Base-by-base conservation (phyloP, 2,888 invertebrate species). In the Epistrophella euchroma region DNA sequence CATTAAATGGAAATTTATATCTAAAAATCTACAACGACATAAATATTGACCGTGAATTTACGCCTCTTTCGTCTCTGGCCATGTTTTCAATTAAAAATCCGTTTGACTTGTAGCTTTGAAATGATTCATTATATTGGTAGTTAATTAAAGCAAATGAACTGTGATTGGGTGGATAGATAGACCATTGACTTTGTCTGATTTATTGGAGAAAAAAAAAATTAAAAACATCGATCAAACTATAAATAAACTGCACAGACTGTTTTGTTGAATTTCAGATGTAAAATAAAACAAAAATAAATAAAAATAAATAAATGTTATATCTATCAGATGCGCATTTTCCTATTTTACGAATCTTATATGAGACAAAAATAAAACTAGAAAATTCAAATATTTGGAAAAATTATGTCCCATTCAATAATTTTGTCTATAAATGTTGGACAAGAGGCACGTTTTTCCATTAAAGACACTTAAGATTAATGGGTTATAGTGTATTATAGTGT, bases 81-180 rank as follows among this genome's bases (percentile, higher is more conserved):
- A 4, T 50, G 22, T 68, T 22, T 68, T 68, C 68, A 68, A 68
- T 68, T 37, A 37, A 68, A 68, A 60, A 60, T 68, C 68, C 22
- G 37, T 52, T 68, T 52, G 25, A 37, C 19, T 52, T 68, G 52
- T 52, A 52, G 47, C 45, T 62, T 68, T 32, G 58, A 73, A 43
- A 74, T 79, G 79, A 73, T 60, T 79, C 79, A 79, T 79, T 79
- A 79, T 79, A 60, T 60, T 79, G 73, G 66, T 73, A 74, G 68
- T 74, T 68, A 80, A 74, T 80, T 80, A 74, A 64, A 80, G 68
- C 60, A 80, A 80, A 73, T 74, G 68, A 68, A 73, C 73, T 22
- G 66, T 58, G 79, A 79, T 79, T 73, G 56, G 55, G 45, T 35
- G n/a, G 55, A 64, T 40, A 35, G 37, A 64, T 32, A 43, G 37